These are phyloP conservation scores for Pheosia gnoma DNA, from an alignment of 2,888 invertebrate species.

Conservation along the genomic window DNA sequence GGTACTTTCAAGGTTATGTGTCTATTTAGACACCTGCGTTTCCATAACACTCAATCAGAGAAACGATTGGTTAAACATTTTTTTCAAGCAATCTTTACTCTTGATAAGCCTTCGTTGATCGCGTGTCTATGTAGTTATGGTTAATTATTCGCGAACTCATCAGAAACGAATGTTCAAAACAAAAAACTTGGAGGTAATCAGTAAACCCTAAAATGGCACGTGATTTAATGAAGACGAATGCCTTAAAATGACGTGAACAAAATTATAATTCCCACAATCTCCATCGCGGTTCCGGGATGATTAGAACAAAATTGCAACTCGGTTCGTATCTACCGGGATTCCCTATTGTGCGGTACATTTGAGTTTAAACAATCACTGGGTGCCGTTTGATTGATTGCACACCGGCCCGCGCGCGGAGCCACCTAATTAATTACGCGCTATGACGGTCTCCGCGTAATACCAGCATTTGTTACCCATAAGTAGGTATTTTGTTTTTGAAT, in stretches of 20 bases:
- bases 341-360: not conserved
- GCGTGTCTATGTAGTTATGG: no score
- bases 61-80: no score
- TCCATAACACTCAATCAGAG: no score
- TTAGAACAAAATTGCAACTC: not conserved
- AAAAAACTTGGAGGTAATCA: no score
- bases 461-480: not conserved
- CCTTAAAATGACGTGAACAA: not conserved
- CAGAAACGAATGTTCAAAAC: no score
- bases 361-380: conserved; percentile 4
- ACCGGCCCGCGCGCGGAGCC: not conserved
- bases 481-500: not conserved
- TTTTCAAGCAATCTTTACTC: no score
- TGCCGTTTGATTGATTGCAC: conserved; percentile 4
- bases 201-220: no score
- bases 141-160: no score
- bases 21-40: not conserved
- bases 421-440: conserved; percentile 3
- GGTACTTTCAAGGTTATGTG: not conserved
- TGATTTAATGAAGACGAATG: not conserved
- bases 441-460: conserved; percentile 1
- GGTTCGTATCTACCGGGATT: not conserved
- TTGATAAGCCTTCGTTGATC: no score
- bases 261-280: not conserved
- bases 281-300: not conserved